Conservation (phyloP, 2,888 invertebrate genomes). For the Volucella inanis region DNA sequence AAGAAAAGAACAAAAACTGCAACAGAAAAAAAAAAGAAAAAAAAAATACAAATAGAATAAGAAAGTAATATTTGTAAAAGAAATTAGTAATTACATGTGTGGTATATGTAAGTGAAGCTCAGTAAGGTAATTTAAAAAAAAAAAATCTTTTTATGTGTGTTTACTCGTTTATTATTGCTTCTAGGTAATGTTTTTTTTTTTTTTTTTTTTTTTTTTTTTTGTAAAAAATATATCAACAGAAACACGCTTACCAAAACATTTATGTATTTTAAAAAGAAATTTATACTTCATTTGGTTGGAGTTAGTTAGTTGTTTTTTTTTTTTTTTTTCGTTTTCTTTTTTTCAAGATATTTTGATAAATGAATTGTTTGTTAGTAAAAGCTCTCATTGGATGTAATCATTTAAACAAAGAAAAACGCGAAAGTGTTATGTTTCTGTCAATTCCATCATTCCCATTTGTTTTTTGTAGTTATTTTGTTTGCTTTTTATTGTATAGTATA, state of each 20-base stretch:
- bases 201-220: neutral
- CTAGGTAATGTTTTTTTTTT: slow-evolving; percentile 18
- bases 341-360: slow-evolving; percentile 13
- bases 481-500: slow-evolving; percentile 22
- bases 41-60: slow-evolving; percentile 50
- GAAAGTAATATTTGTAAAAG: slow-evolving; percentile 44
- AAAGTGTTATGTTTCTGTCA: slow-evolving; percentile 69
- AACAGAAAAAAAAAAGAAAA: slow-evolving; percentile 26
- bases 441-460: slow-evolving; percentile 78
- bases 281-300: neutral
- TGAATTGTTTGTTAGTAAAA: slow-evolving; percentile 38
- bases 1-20: slow-evolving; percentile 24
- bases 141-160: slow-evolving; percentile 44
- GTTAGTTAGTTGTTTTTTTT: slow-evolving; percentile 24
- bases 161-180: slow-evolving; percentile 58
- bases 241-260: slow-evolving; percentile 2
- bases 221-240: slow-evolving; percentile 2
- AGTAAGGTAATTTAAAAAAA: slow-evolving; percentile 54
- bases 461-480: slow-evolving; percentile 32
- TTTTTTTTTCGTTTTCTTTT: slow-evolving; percentile 29
- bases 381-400: slow-evolving; percentile 61
- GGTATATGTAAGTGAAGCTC: slow-evolving; percentile 62
- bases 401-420: slow-evolving; percentile 16
- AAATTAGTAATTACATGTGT: slow-evolving; percentile 47
- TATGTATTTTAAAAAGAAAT: slow-evolving; percentile 2